Evolutionary conservation across 2,113 vertebrate species (phyloP), one percentile per base, ranked within the genome.

Genomic region (Reinhardtius hippoglossoides): DNA sequence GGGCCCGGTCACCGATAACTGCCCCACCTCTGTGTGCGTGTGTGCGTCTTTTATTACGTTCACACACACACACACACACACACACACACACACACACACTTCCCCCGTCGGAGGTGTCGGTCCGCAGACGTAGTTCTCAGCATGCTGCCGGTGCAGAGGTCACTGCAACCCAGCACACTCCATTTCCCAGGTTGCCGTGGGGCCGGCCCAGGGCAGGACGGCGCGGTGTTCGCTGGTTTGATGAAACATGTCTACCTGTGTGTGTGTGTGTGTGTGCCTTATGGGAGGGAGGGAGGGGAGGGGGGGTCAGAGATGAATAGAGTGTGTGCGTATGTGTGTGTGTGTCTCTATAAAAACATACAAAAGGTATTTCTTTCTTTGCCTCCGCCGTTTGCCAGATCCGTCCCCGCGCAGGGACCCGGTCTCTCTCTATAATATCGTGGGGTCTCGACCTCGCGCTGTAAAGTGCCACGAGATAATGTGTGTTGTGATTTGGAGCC

Each of bases 121-220:
- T n/a, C n/a, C n/a, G n/a, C n/a, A n/a, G n/a, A n/a, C n/a, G 35
- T 40, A 31, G 65, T n/a, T 54, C 20, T 2, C 46, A 40, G 37
- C 37, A 12, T 40, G 37, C 37, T 2, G 37, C 37, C 15, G 55
- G 77, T 54, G 70, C 77, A 75, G 64, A 81, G 90, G 91, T 91
- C 86, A 87, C 71, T 9, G 50, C 35, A 1, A 82, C 76, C 73
- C 78, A 50, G 69, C 85, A 72, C 87, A 92, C 87, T 91, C 87
- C 88, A 92, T 91, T 89, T 89, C 89, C 90, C 89, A 90, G 83
- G 72, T 52, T 91, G 85, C 90, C 35, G 42, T 2, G 21, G 86
- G 87, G 85, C 85, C 35, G 71, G 69, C 77, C 18, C 3, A 83
- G 81, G 83, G 83, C 84, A 87, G 75, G 66, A 14, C 18, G 31